phyloP scores from a whole-genome alignment of 2,888 invertebrate genomes.

The Agrotis ipsilon region DNA sequence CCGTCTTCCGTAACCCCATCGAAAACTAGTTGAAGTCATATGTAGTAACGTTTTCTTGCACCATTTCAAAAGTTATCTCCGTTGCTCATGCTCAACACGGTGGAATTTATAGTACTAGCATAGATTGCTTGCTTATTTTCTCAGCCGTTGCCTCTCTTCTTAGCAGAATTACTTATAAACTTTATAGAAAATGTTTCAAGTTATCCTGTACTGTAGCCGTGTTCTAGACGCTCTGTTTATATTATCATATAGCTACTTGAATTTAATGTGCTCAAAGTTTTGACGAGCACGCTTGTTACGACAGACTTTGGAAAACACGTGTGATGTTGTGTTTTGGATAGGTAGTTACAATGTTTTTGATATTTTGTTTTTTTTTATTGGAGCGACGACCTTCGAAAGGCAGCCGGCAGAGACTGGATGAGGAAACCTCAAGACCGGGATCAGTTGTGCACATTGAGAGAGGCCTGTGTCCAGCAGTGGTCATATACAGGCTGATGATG shows the following conservation, averaged over 20 bases:
- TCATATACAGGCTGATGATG: no score
- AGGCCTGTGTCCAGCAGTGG: no score
- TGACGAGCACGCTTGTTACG: not conserved
- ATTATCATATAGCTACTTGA: conserved; percentile 20
- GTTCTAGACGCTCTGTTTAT: conserved; percentile 40
- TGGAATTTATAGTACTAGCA: conserved; percentile 51
- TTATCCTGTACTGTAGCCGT: conserved; percentile 37
- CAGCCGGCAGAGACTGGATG: no score
- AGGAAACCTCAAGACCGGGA: no score
- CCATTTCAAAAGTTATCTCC: conserved; percentile 50
- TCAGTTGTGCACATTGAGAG: no score
- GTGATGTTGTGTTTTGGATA: not conserved
- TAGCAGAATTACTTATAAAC: conserved; percentile 59
- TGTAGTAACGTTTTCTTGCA: conserved; percentile 44
- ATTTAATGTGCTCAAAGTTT: conserved; percentile 40
- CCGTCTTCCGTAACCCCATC: conserved; percentile 3
- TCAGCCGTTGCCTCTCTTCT: conserved; percentile 42
- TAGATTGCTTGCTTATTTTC: conserved; percentile 60
- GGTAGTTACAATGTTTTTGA: no score
- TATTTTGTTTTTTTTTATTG: no score
- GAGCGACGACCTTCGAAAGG: no score
- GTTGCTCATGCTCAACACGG: conserved; percentile 10
- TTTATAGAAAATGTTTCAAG: conserved; percentile 49
- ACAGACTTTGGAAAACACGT: not conserved
- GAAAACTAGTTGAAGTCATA: conserved; percentile 24